Percentiles rank a stretch among this genome's conserved stretches.
These are phyloP conservation scores for Hippoglossus stenolepis DNA, from an alignment of 2,113 vertebrate genomes.

Conservation along the genomic window DNA sequence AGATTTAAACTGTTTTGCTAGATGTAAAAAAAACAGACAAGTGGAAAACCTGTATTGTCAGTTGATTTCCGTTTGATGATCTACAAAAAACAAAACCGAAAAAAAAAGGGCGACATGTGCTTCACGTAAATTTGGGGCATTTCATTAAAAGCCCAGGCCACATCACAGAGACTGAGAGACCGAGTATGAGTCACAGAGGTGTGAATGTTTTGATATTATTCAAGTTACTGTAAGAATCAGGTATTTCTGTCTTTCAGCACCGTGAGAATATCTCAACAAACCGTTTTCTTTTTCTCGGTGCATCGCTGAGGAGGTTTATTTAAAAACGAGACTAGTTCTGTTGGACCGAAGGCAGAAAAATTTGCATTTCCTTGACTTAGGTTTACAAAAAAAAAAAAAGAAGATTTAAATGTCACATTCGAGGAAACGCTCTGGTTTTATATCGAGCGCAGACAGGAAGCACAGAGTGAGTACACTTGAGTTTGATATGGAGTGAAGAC, in stretches of 20 bases:
- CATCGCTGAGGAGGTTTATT: slow-evolving; percentile 1
- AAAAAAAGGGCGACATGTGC: slow-evolving; percentile 81
- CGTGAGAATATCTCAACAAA: slow-evolving; percentile 68
- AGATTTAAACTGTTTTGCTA: background rate
- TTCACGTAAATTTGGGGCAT: slow-evolving; percentile 88
- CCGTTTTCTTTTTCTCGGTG: background rate
- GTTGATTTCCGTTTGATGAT: slow-evolving; percentile 72
- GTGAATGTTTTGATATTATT: slow-evolving; percentile 86
- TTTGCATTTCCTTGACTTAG: slow-evolving; percentile 3
- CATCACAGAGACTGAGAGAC: slow-evolving; percentile 82
- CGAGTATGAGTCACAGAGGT: slow-evolving; percentile 83
- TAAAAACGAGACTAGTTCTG: slow-evolving; percentile 20
- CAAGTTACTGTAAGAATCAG: slow-evolving; percentile 82
- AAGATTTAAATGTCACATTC: slow-evolving; percentile 71
- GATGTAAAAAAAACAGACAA: slow-evolving; percentile 1
- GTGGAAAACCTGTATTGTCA: slow-evolving; percentile 40
- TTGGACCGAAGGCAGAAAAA: slow-evolving; percentile 33
- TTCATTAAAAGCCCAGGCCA: slow-evolving; percentile 86
- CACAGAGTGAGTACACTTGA: slow-evolving; percentile 14
- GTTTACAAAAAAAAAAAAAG: slow-evolving; percentile 27
- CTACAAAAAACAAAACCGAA: slow-evolving; percentile 79
- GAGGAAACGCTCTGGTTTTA: slow-evolving; percentile 51
- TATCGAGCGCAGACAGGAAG: slow-evolving; percentile 49
- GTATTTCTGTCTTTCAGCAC: slow-evolving; percentile 26
- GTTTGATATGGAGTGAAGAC: slow-evolving; percentile 37